Conservation (phyloP, 2,113 vertebrate species). For the Himantopus leucocephalus region DNA sequence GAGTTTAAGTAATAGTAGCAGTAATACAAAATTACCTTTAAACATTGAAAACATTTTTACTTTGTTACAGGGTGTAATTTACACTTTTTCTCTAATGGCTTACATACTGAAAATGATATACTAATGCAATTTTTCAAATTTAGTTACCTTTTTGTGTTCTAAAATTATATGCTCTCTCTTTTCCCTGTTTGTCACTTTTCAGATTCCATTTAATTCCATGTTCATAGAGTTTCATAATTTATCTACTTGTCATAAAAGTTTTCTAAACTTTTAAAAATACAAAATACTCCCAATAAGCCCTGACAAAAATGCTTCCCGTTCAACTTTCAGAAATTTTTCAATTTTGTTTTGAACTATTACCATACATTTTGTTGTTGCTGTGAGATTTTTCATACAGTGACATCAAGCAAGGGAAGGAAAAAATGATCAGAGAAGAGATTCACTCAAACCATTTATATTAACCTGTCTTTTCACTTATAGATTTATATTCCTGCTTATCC, state of each 20-base stretch:
- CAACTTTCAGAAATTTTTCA: conserved; percentile 79
- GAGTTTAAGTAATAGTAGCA: conserved; percentile 94
- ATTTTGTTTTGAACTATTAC: conserved; percentile 75
- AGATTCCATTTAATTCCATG: conserved; percentile 77
- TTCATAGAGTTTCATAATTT: conserved; percentile 76
- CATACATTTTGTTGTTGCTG: conserved; percentile 47
- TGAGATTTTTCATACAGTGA: conserved; percentile 58
- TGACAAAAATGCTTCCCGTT: conserved; percentile 75
- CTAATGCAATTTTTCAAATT: conserved; percentile 87
- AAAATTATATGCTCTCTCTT: conserved; percentile 80
- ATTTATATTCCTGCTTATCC: conserved; percentile 52
- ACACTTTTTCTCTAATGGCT: conserved; percentile 84
- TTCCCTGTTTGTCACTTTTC: conserved; percentile 80
- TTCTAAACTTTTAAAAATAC: conserved; percentile 74
- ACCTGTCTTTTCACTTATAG: conserved; percentile 53
- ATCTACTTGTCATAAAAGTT: conserved; percentile 80
- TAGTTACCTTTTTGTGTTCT: conserved; percentile 80
- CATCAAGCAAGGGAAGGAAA: conserved; percentile 56
- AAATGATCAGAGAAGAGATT: conserved; percentile 67
- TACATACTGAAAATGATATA: conserved; percentile 82
- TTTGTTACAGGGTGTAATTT: conserved; percentile 88
- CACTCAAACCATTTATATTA: conserved; percentile 68
- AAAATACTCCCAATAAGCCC: conserved; percentile 74
- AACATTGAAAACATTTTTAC: conserved; percentile 88
- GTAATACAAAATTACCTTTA: conserved; percentile 92